Conservation (phyloP, 2,113 vertebrate genomes). For the Anarhynchus alexandrinus region DNA sequence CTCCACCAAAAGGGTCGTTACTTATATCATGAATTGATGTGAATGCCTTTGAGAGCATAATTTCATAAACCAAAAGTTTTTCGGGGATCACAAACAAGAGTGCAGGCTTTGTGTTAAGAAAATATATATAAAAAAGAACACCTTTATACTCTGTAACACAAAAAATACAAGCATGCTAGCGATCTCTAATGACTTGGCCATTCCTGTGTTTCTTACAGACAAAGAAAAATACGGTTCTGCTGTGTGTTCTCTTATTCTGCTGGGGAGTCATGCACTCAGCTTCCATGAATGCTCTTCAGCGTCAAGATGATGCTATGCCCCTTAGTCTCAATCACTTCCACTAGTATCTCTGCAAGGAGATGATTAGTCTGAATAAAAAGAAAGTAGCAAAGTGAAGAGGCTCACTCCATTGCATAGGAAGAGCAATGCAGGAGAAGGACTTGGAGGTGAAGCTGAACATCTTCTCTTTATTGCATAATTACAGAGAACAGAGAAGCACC, state of each 20-base stretch:
- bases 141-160: not conserved
- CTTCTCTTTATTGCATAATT: slow-evolving; percentile 16
- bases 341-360: slow-evolving; percentile 4
- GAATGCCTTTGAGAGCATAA: not conserved
- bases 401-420: slow-evolving; percentile 23
- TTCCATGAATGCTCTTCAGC: slow-evolving; percentile 52
- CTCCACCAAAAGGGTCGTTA: not conserved
- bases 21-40: not conserved
- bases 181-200: not conserved
- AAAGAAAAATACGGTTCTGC: slow-evolving; percentile 15
- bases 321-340: slow-evolving; percentile 50
- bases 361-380: slow-evolving; percentile 57
- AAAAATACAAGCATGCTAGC: slow-evolving; percentile 2
- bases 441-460: slow-evolving; percentile 14
- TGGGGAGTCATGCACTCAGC: slow-evolving; percentile 45
- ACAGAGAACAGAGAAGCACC: slow-evolving; percentile 24
- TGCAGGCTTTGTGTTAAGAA: not conserved
- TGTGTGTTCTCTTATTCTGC: slow-evolving; percentile 48
- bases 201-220: slow-evolving; percentile 24
- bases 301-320: slow-evolving; percentile 29
- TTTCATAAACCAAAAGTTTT: not conserved
- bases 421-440: not conserved
- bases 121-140: not conserved
- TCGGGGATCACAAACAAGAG: not conserved
- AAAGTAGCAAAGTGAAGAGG: slow-evolving; percentile 45